A percentile compares a stretch with the other conserved stretches of the same genome.
Evolutionary conservation across 2,888 invertebrate genomes (phyloP).

Genomic region (Toxonevra muliebris): DNA sequence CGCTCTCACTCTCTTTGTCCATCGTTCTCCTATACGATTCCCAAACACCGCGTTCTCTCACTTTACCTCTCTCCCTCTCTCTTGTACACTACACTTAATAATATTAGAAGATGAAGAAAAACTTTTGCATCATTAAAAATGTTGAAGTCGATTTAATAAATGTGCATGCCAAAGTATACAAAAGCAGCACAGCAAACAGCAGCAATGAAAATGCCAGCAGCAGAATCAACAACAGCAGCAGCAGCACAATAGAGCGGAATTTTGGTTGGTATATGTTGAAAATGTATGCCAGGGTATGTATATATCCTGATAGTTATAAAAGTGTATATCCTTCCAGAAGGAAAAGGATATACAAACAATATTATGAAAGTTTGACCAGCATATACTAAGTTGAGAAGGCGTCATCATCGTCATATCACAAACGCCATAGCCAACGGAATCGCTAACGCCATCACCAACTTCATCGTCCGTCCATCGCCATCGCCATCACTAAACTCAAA

Average conservation of each 20-base stretch:
- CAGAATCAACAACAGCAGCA: neutral
- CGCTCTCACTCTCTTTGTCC: no score
- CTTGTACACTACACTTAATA: constrained; percentile 2
- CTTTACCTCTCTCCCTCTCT: neutral
- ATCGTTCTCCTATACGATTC: no score
- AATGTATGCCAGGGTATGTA: neutral
- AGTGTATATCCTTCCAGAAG: neutral
- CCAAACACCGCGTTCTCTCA: no score
- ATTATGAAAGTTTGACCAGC: constrained; percentile 27
- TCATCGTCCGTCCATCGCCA: no score
- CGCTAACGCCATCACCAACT: no score
- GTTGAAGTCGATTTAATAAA: constrained; percentile 55
- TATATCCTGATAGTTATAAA: neutral
- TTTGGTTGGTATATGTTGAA: neutral
- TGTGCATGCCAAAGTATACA: constrained; percentile 37
- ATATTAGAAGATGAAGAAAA: constrained; percentile 24
- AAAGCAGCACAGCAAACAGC: constrained; percentile 4
- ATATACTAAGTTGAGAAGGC: neutral
- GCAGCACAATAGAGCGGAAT: neutral
- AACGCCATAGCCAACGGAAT: no score
- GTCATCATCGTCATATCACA: neutral
- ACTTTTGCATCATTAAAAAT: constrained; percentile 53
- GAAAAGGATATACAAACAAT: constrained; percentile 18
- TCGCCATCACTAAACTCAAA: no score
- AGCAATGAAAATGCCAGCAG: constrained; percentile 14